Base-by-base conservation (phyloP, 2,797 vertebrate genomes). In the Salarias fasciatus region DNA sequence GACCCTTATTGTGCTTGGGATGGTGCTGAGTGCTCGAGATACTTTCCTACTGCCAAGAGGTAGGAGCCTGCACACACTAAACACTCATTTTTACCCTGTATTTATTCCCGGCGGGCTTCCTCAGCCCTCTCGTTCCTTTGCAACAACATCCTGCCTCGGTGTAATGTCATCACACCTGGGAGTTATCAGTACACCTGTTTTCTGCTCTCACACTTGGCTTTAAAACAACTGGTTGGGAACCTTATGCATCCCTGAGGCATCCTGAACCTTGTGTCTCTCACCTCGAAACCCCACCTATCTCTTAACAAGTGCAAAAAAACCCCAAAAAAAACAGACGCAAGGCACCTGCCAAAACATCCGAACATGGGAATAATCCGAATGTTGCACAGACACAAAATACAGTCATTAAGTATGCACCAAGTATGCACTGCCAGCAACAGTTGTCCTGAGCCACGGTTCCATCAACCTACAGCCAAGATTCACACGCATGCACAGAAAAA, bases 1-100 rank as follows among this genome's bases (percentile, higher is more conserved):
- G 98, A 99, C 84, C 97, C 98, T 10, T 99, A 99, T 84, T 99
- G 98, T 44, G 98, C 98, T 72, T 99, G 98, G 98, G 98, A 99
- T 12, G 98, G 98, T 51, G 91, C 94, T 0, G 94, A 97, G 18
- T 99, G 98, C 82, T 99, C 98, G 37, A 94, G 97, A 88, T 99
- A 99, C 85, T 99, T 99, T 69, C 97, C 98, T 53, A 95, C 96
- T 73, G 95, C 98, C 33, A 99, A 99, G 84, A 98, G 98, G 98
- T 99, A 80, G 55, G 11, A 60, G 57, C 53, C 61, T 11, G 41
- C 30, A 68, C 8, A 30, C 41, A 31, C 30, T 4, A 51, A 52
- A 52, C 53, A 12, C 53, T 28, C 13, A 24, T 11, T 43, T 28
- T 48, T 45, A 48, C 33, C 14, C 10, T 74, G 44, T 83, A 63